Conservation (phyloP, 2,888 invertebrate genomes). For the Nipponacmea schrenckii region DNA sequence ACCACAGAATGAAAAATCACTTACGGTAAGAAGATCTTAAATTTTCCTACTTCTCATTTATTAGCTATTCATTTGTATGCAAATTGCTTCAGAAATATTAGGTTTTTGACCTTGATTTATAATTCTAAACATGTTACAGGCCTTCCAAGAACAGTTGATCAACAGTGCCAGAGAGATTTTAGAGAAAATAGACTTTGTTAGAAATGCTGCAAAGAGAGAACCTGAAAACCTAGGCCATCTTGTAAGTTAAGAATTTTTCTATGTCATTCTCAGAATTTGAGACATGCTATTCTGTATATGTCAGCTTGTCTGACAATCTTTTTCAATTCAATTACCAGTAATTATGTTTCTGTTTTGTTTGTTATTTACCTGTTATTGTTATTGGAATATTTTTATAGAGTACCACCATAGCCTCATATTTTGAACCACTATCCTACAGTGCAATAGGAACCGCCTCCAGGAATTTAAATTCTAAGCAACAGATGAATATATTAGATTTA, state of each 20-base stretch:
- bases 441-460: constrained; percentile 82
- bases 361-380: neutral
- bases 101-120: no score
- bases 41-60: neutral
- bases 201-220: constrained; percentile 86
- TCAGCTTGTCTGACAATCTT: no score
- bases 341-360: neutral
- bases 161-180: constrained; percentile 80
- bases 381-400: constrained; percentile 52
- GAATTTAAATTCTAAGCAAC: constrained; percentile 87
- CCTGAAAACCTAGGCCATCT: constrained; percentile 93
- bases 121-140: constrained; percentile 63
- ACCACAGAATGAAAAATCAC: constrained; percentile 78
- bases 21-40: constrained; percentile 70
- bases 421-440: constrained; percentile 86
- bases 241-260: constrained; percentile 70
- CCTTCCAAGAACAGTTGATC: constrained; percentile 71
- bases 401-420: constrained; percentile 69
- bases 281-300: no score
- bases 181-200: constrained; percentile 86
- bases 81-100: no score
- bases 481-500: constrained; percentile 88
- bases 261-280: neutral
- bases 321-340: no score
- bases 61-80: no score